Conservation (phyloP, 2,113 vertebrate genomes). For the Shinisaurus crocodilurus region DNA sequence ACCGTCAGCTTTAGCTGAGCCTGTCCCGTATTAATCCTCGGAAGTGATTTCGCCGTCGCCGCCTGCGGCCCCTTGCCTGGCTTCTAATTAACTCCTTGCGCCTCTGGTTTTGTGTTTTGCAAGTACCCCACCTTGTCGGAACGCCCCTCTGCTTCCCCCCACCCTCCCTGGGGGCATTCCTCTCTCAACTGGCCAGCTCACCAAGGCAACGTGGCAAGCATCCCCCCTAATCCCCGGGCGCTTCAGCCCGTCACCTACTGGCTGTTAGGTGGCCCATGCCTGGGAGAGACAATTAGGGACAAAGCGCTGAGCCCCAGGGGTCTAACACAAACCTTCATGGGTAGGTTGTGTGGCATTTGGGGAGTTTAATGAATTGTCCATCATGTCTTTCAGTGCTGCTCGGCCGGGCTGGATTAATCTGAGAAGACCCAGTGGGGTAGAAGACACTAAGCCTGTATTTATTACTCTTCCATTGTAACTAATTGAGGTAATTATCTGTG, state of each 20-base stretch:
- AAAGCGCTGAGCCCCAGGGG: constrained; percentile 93
- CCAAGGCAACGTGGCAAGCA: constrained; percentile 87
- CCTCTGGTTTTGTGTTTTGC: constrained; percentile 85
- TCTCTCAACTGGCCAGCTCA: constrained; percentile 83
- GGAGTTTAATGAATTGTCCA: constrained; percentile 99
- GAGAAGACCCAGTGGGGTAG: constrained; percentile 97
- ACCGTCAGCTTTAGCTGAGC: constrained; percentile 30
- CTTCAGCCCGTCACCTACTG: constrained; percentile 90
- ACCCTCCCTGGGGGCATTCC: constrained; percentile 86
- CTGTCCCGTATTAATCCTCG: constrained; percentile 84
- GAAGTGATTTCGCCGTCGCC: constrained; percentile 88
- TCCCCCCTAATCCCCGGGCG: constrained; percentile 80
- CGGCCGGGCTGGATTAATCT: constrained; percentile 91
- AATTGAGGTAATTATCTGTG: constrained; percentile 99
- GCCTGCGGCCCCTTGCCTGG: constrained; percentile 80
- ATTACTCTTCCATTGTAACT: constrained; percentile 99
- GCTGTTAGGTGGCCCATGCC: constrained; percentile 88
- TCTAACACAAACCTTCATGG: constrained; percentile 99
- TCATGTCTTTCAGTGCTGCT: constrained; percentile 93
- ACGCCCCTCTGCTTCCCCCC: constrained; percentile 70
- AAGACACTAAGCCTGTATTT: constrained; percentile 99
- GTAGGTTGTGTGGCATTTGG: constrained; percentile 97
- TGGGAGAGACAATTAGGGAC: constrained; percentile 86
- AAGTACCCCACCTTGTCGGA: constrained; percentile 89
- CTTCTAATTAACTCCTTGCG: constrained; percentile 93